A percentile compares a stretch with the other conserved stretches of the same genome.
These are phyloP conservation scores for Spilogale gracilis DNA, from an alignment of 2,113 vertebrate genomes.

Conservation along the genomic window DNA sequence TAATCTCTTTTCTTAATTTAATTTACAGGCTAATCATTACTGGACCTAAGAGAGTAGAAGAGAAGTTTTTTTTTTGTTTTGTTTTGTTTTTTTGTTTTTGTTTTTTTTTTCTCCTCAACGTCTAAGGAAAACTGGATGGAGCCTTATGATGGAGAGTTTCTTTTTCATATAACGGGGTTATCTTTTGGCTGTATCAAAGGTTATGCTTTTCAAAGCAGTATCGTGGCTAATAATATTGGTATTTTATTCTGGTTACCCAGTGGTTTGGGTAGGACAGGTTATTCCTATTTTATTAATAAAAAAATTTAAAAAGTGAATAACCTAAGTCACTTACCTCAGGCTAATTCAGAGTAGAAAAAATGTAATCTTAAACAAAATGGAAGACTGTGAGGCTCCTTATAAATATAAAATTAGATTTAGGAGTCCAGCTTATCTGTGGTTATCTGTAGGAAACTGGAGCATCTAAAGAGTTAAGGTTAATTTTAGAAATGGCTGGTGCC, in stretches of 20 bases:
- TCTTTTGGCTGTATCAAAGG: slow-evolving; percentile 23
- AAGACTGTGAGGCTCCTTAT: background rate
- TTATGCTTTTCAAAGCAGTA: slow-evolving; percentile 28
- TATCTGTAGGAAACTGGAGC: slow-evolving; percentile 6
- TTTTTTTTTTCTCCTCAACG: background rate
- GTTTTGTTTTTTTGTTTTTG: too few species aligned
- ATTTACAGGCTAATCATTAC: background rate
- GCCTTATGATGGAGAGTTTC: background rate
- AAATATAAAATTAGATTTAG: slow-evolving; percentile 30
- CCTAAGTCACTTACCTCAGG: background rate
- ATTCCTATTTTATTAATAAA: slow-evolving; percentile 28
- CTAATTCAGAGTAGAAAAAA: background rate
- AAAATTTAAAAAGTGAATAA: background rate
- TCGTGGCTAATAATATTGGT: background rate
- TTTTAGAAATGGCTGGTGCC: slow-evolving; percentile 63
- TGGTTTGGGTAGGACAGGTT: background rate
- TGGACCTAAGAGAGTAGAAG: background rate
- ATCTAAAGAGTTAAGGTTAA: slow-evolving; percentile 43
- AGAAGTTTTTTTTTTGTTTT: too few species aligned
- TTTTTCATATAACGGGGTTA: background rate
- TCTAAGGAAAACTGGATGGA: background rate
- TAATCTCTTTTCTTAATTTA: slow-evolving; percentile 3
- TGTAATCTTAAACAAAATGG: background rate
- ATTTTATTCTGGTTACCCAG: slow-evolving; percentile 16
- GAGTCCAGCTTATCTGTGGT: background rate